Evolutionary conservation across 2,888 invertebrate genomes (phyloP), one percentile per base, ranked within the genome.

Genomic region (Agrilus cyanescens): DNA sequence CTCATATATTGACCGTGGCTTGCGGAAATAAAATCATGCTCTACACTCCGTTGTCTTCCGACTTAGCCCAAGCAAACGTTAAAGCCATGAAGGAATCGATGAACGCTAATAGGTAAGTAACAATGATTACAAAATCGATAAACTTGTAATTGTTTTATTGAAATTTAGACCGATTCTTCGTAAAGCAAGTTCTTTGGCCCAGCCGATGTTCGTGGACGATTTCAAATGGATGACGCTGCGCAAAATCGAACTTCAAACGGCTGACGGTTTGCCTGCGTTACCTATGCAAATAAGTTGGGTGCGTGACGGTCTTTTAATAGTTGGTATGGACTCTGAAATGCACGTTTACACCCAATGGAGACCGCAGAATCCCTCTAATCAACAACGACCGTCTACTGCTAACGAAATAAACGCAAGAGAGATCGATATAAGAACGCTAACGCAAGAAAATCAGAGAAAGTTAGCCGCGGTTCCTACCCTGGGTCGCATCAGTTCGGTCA

Each of bases 261-360:
- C 94, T 0, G 98, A 98, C 59, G 94, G 96, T 0, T 67, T 97
- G 32, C 94, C 95, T 1, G 96, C 97, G 0, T 67, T 98, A 37
- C 98, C 98, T 0, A 97, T 97, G 88, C 94, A 96, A 63, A 87
- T 97, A 56, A 94, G 94, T 2, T 99, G 98, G 97, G 95, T 97
- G 1, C 76, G 98, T 16, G 97, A 97, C 60, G 97, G 97, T 1
- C 91, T 98, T 50, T 70, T 98, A 2, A 93, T 99, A 0, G 95
- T 98, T 2, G 98, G 97, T 2, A 96, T 98, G 96, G 95, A 97
- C 63, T 96, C 95, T 3, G 98, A 98, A 65, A 96, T 98, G 94
- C 95, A 97, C 59, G 95, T 98, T 0, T 98, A 96, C 63, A 94
- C 95, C 1, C 98, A 98, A 60, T 98, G 97, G 97, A 87, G 87